Conservation (phyloP, 2,113 vertebrate genomes). For the Progne subis region DNA sequence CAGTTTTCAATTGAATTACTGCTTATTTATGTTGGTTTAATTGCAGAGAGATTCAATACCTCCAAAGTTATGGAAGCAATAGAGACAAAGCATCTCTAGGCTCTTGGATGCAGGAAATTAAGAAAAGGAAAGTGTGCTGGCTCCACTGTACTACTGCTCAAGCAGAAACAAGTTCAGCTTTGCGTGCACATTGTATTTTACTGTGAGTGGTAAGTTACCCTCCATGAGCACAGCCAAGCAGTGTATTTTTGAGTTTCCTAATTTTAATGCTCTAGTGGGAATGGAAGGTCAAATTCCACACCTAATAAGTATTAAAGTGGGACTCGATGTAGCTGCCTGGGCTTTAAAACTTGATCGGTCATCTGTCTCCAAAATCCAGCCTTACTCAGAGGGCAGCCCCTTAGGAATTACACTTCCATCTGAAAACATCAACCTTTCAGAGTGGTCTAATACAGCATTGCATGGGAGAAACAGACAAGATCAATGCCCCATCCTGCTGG, state of each 20-base stretch:
- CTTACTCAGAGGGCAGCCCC: neutral
- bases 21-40: conserved; percentile 3
- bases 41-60: neutral
- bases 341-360: neutral
- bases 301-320: neutral
- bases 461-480: neutral
- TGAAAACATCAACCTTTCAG: neutral
- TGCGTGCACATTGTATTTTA: neutral
- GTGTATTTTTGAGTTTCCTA: neutral
- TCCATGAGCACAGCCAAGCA: neutral
- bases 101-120: neutral
- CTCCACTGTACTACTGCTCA: neutral
- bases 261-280: conserved; percentile 17
- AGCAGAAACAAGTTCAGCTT: neutral
- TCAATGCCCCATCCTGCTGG: neutral
- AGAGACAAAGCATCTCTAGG: neutral
- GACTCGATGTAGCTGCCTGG: neutral
- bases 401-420: neutral
- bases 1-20: conserved; percentile 16
- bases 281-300: neutral
- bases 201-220: neutral
- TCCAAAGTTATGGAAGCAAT: neutral
- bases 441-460: neutral
- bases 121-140: neutral
- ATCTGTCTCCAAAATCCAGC: neutral